These are phyloP conservation scores for Chrysomela aeneicollis DNA, from an alignment of 2,888 invertebrate species.

Conservation along the genomic window DNA sequence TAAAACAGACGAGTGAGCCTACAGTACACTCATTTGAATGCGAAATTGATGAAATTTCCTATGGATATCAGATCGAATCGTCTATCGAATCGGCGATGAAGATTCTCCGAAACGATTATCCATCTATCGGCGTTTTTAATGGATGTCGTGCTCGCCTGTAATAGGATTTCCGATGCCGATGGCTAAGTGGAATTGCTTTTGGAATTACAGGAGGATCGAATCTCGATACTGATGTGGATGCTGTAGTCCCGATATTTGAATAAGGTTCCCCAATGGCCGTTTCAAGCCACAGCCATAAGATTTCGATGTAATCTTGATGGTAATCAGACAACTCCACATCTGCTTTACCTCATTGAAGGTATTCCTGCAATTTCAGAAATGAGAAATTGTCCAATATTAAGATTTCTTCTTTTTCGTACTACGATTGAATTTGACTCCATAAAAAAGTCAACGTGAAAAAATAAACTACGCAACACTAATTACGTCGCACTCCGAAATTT, in stretches of 20 bases:
- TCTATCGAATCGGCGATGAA: background rate
- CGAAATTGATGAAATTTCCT: background rate
- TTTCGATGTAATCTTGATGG: no score
- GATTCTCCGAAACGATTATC: slow-evolving; percentile 21
- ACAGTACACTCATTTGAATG: background rate
- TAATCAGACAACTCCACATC: no score
- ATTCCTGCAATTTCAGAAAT: no score
- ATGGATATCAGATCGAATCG: background rate
- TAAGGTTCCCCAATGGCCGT: background rate
- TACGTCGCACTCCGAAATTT: no score
- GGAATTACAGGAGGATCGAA: slow-evolving; percentile 9
- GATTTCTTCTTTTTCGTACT: no score
- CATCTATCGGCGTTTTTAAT: slow-evolving; percentile 15
- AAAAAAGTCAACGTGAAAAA: no score
- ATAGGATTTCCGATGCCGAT: slow-evolving; percentile 20
- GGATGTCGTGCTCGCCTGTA: slow-evolving; percentile 18
- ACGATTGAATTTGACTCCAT: no score
- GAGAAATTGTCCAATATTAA: no score
- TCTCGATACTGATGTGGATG: slow-evolving; percentile 1
- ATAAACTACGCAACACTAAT: no score
- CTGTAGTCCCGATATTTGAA: background rate
- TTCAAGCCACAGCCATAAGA: no score
- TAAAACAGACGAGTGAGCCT: no score
- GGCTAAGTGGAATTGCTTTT: slow-evolving; percentile 20
- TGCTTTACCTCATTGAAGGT: no score